Evolutionary conservation across 2,113 vertebrate genomes (phyloP), one percentile per base, ranked within the genome.

Genomic region (Blennius ocellaris): DNA sequence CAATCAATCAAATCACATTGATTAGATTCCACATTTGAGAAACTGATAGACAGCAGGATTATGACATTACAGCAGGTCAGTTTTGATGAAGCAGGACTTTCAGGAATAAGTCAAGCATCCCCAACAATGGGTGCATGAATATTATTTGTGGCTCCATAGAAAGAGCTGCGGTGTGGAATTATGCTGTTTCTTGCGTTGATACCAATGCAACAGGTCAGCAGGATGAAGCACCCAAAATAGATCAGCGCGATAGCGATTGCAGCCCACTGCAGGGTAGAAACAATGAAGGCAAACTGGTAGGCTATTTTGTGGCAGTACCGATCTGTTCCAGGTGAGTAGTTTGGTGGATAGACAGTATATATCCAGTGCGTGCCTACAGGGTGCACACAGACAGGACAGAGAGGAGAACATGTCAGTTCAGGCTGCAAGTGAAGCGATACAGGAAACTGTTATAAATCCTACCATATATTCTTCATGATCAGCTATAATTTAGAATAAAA

Each of bases 221-320:
- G 0, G 62, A 10, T 10, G 1, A 72, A 59, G 66, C 80, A 88
- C 11, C 47, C 56, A 0, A 76, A 16, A 1, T 57, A 78, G 36
- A 73, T 0, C 0, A 84, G 17, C 3, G 48, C 1, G 0, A 87
- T 3, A 16, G 11, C 0, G 6, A 76, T 0, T 2, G 37, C 0
- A 2, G 51, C 45, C 91, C 91, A 92, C 11, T 80, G 0, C 15
- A 90, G 3, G 0, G 84, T 90, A 45, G 76, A 89, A 73, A 91
- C 1, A 7, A 48, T 8, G 8, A 92, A 90, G 0, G 91, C 88
- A 60, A 91, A 88, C 72, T 39, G 53, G 68, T 86, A 92, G 69
- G 68, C 68, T 3, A 14, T 78, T 73, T 36, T 87, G 41, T 88
- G 61, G 63, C 91, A 92, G 79, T 78, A 86, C 1, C 0, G 30